Percentiles rank a stretch among this genome's conserved stretches.
Evolutionary conservation across 2,888 invertebrate species (phyloP).

Genomic region (Drosophila villosipedis): DNA sequence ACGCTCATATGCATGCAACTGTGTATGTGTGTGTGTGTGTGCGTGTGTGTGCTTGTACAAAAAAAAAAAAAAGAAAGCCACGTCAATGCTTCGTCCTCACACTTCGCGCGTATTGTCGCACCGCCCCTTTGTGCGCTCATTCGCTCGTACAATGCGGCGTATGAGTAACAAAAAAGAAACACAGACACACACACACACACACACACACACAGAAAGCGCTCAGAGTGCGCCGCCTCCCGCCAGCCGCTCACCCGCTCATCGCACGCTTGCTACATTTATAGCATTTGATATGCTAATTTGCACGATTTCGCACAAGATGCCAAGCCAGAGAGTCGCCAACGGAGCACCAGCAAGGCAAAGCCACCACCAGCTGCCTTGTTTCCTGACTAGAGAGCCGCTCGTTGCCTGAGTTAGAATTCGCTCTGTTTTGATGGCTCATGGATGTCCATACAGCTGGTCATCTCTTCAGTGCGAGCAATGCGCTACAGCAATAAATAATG

Average conservation of each 20-base stretch:
- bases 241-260: conserved; percentile 15
- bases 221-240: conserved; percentile 27
- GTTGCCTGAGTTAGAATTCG: conserved; percentile 27
- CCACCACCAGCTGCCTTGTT: conserved; percentile 55
- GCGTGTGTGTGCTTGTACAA: conserved; percentile 7
- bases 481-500: conserved; percentile 12
- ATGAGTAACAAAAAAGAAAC: conserved; percentile 70
- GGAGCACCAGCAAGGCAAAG: conserved; percentile 42
- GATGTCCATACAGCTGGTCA: not conserved
- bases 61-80: conserved; percentile 40
- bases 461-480: not conserved
- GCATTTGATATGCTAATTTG: conserved; percentile 81
- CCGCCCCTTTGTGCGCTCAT: conserved; percentile 77
- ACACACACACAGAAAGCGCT: conserved; percentile 30
- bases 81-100: conserved; percentile 42
- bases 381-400: conserved; percentile 47
- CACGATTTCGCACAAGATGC: conserved; percentile 62
- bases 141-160: conserved; percentile 73
- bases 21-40: conserved; percentile 16
- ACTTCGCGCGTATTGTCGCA: conserved; percentile 42
- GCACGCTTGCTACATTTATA: conserved; percentile 56
- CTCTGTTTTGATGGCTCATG: conserved; percentile 59
- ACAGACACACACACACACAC: conserved; percentile 42
- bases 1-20: conserved; percentile 36
- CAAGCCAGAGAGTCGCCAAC: conserved; percentile 34